phyloP scores from a whole-genome alignment of 2,113 vertebrate species.

The Dromaius novaehollandiae region DNA sequence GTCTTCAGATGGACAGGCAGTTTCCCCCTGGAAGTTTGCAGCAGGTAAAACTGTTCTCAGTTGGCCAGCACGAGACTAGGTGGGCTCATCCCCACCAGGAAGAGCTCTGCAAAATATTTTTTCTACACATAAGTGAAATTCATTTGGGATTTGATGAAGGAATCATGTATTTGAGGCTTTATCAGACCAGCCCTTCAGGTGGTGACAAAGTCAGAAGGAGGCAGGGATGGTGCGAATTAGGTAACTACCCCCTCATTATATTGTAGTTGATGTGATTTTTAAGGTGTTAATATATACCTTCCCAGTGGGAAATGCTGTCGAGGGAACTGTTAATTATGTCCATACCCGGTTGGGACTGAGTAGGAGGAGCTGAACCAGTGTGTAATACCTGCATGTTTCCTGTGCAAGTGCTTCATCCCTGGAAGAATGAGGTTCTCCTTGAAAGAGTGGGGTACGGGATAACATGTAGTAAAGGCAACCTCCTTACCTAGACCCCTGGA shows the following conservation, averaged over 20 bases:
- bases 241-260: background rate
- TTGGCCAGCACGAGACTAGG: background rate
- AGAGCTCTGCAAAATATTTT: background rate
- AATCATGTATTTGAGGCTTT: background rate
- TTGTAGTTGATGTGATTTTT: background rate
- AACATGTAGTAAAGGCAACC: too few species aligned
- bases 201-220: background rate
- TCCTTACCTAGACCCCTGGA: accelerated
- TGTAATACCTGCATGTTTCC: background rate
- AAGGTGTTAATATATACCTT: background rate
- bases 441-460: background rate
- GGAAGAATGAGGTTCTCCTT: background rate
- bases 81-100: background rate
- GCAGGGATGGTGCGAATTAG: background rate
- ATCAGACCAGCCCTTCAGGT: background rate
- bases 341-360: background rate
- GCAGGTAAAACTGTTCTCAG: background rate
- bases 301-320: background rate
- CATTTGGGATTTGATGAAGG: background rate
- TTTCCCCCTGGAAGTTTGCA: background rate
- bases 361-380: background rate
- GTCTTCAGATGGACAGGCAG: background rate
- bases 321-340: slow-evolving; percentile 17
- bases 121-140: background rate
- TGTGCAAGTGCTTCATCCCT: background rate